Evolutionary conservation across 2,888 invertebrate genomes (phyloP).

Genomic region (Drosophila neutralis): DNA sequence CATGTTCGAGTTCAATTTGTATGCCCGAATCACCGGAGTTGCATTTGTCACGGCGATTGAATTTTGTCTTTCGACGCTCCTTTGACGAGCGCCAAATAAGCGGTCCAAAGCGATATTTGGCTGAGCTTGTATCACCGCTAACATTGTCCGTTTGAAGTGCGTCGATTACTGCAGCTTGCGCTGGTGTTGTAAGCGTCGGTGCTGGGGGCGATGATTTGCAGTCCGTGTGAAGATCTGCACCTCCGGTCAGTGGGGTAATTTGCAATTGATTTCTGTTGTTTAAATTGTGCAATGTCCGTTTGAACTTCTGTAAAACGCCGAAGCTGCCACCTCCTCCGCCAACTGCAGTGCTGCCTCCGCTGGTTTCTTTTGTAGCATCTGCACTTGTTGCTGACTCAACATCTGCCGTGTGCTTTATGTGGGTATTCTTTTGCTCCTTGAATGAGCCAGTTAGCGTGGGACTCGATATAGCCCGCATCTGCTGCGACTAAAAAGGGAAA

Average conservation of each 20-base stretch:
- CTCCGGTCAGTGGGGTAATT: slow-evolving; percentile 52
- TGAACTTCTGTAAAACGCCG: slow-evolving; percentile 89
- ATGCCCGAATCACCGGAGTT: slow-evolving; percentile 91
- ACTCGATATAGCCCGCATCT: slow-evolving; percentile 84
- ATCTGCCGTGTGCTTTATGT: slow-evolving; percentile 10
- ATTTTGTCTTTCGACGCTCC: slow-evolving; percentile 89
- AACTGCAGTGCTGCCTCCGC: slow-evolving; percentile 13
- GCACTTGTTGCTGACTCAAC: slow-evolving; percentile 4
- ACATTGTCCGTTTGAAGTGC: not conserved
- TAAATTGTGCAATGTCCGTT: slow-evolving; percentile 88
- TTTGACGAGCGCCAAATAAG: slow-evolving; percentile 90
- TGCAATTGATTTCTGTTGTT: slow-evolving; percentile 75
- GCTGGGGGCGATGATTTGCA: slow-evolving; percentile 41
- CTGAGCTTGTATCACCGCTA: slow-evolving; percentile 53
- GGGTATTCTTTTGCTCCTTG: slow-evolving; percentile 8
- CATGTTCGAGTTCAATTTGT: slow-evolving; percentile 87
- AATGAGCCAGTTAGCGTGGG: slow-evolving; percentile 81
- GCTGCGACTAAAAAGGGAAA: slow-evolving; percentile 74
- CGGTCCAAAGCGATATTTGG: slow-evolving; percentile 88
- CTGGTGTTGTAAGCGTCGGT: slow-evolving; percentile 44
- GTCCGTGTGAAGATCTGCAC: slow-evolving; percentile 14
- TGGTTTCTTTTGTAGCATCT: slow-evolving; percentile 18
- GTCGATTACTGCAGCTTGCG: slow-evolving; percentile 13
- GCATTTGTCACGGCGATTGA: slow-evolving; percentile 89
- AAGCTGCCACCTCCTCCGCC: slow-evolving; percentile 28